Evolutionary conservation across 2,888 invertebrate species (phyloP), one percentile per base, ranked within the genome.

Genomic region (Xanthorhoe spadicearia): DNA sequence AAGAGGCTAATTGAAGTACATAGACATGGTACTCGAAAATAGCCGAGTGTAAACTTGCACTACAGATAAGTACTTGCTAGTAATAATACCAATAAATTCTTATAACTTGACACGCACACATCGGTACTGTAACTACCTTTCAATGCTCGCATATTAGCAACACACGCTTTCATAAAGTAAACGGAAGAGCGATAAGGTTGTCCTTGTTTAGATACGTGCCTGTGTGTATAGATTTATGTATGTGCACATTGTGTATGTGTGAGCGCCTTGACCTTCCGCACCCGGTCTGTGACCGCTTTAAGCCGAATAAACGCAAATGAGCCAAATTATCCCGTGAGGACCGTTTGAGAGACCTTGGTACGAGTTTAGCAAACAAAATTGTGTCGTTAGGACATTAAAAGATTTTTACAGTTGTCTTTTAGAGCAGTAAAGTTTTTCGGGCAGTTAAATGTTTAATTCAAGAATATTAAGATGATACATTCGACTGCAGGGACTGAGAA

Each of bases 211-310:
- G 76, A 75, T 79, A 79, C 73, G 74, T 75, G 73, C 74, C 64
- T 72, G 17, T 60, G 63, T 77, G 73, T 80, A 70, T 77, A 74
- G 66, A 75, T 77, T 74, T 71, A 74, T 77, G 74, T 79, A 68
- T 77, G 72, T 74, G 69, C 75, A 74, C 72, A 74, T 71, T 73
- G 67, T 74, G 72, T 77, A 70, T 79, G 77, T 74, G 74, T 77
- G 63, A 69, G 77, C 72, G 78, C 82, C 83, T 85, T 90, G 88
- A 88, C 89, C 88, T 89, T 88, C 83, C 79, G 73, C 75, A 79
- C 80, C 74, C 82, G 86, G 83, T 85, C 83, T 83, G 80, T 84
- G 85, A 82, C 87, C 85, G 84, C 82, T 77, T 80, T 67, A 61
- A 69, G 75, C 76, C 75, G 75, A 79, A 78, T 72, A 75, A 77